These are phyloP conservation scores for Malacosoma neustria DNA, from an alignment of 2,888 invertebrate species.

Conservation along the genomic window DNA sequence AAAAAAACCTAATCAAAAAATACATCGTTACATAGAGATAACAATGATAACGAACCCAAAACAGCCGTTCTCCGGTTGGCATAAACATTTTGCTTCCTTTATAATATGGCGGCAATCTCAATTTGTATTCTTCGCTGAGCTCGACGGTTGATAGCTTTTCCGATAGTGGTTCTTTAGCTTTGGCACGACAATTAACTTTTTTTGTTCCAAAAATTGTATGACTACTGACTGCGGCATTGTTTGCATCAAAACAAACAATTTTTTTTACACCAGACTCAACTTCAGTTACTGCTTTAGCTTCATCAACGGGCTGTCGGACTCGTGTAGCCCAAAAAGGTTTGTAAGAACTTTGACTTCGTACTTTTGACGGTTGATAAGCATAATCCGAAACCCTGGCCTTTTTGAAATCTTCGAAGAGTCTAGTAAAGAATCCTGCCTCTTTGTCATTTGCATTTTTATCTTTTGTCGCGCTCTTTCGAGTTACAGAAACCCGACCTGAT, in stretches of 20 bases:
- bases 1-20: background rate
- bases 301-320: conserved; percentile 21
- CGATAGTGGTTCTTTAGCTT: conserved; percentile 8
- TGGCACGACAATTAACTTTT: background rate
- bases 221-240: conserved; percentile 24
- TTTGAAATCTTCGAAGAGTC: conserved; percentile 44
- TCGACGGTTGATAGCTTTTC: conserved; percentile 32
- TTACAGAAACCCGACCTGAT: conserved; percentile 32
- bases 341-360: conserved; percentile 41
- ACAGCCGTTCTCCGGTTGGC: conserved; percentile 55
- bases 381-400: conserved; percentile 50
- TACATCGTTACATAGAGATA: conserved; percentile 1
- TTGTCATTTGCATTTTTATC: conserved; percentile 14
- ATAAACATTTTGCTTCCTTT: conserved; percentile 54
- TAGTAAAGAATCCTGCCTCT: conserved; percentile 35
- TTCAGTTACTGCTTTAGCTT: conserved; percentile 11
- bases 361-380: conserved; percentile 41
- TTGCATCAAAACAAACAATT: conserved; percentile 17
- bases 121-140: conserved; percentile 30
- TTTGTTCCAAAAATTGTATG: conserved; percentile 26
- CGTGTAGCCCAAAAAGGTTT: conserved; percentile 57
- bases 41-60: conserved; percentile 46
- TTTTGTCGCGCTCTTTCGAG: conserved; percentile 3
- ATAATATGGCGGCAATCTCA: conserved; percentile 38
- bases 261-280: conserved; percentile 7